Conservation (phyloP, 2,888 invertebrate genomes). For the Allygus modestus region DNA sequence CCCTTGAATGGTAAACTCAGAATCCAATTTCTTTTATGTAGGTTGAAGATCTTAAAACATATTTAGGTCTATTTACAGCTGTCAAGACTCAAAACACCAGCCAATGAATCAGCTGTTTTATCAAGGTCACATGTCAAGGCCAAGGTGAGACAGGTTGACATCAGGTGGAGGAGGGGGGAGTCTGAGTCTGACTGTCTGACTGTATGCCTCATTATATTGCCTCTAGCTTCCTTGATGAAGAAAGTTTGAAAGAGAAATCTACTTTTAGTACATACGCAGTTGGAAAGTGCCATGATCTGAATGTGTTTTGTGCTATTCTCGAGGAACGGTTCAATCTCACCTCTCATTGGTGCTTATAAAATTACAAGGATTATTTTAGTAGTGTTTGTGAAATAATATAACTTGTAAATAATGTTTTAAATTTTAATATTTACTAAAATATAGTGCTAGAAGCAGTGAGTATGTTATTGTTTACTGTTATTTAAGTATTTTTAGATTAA, state of each 20-base stretch:
- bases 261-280: not conserved
- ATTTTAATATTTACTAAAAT: too few relatives aligned
- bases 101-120: conserved; percentile 23
- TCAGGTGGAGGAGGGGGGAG: not conserved
- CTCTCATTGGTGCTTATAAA: too few relatives aligned
- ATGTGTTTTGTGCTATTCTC: not conserved
- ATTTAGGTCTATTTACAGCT: not conserved
- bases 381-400: too few relatives aligned
- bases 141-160: not conserved
- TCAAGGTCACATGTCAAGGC: not conserved
- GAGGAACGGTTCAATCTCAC: not conserved
- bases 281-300: not conserved
- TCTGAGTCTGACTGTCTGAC: not conserved
- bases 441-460: too few relatives aligned
- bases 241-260: conserved; percentile 23
- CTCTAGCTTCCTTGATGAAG: not conserved
- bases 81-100: not conserved
- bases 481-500: too few relatives aligned
- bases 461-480: too few relatives aligned
- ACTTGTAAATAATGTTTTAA: too few relatives aligned
- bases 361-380: too few relatives aligned
- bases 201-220: conserved; percentile 4
- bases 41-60: too few relatives aligned
- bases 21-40: too few relatives aligned
- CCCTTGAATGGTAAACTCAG: too few relatives aligned